phyloP scores from a whole-genome alignment of 2,797 vertebrate species.

The Silurus lanzhouensis region DNA sequence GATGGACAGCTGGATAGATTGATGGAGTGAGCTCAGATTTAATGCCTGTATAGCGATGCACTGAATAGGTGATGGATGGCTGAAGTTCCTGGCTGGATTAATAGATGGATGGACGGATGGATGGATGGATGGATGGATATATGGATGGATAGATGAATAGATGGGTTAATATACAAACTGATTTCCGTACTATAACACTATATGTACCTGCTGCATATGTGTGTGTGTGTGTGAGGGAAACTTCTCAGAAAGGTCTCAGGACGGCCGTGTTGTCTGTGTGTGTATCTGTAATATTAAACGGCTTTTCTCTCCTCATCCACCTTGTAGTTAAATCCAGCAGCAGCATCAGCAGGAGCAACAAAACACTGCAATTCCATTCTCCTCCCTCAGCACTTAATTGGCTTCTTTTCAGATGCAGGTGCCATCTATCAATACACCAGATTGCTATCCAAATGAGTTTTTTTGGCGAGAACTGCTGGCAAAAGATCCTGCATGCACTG shows the following conservation, averaged over 20 bases:
- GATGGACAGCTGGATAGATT: no score
- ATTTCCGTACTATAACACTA: no score
- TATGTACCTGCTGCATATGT: background rate
- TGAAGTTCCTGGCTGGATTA: no score
- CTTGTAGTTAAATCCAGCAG: background rate
- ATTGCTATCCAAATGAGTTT: conserved; percentile 72
- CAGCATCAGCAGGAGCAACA: conserved; percentile 47
- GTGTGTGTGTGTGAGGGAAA: background rate
- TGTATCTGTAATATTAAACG: background rate
- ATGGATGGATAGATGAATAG: no score
- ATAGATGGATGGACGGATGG: no score
- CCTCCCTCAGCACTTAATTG: conserved; percentile 66
- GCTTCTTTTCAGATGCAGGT: conserved; percentile 72
- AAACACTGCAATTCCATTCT: conserved; percentile 64
- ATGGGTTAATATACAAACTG: no score
- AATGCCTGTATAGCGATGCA: no score
- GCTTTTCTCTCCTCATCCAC: background rate
- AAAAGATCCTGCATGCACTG: conserved; percentile 69
- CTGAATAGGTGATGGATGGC: no score
- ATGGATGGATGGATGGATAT: no score
- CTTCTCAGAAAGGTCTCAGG: background rate
- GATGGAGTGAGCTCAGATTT: no score
- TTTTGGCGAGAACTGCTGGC: conserved; percentile 69
- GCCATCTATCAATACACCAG: conserved; percentile 73
- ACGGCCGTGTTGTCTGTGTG: background rate